Percentiles rank a stretch among this genome's conserved stretches.
These are phyloP conservation scores for Trachelus tabidus DNA, from an alignment of 2,888 invertebrate species.

Conservation along the genomic window DNA sequence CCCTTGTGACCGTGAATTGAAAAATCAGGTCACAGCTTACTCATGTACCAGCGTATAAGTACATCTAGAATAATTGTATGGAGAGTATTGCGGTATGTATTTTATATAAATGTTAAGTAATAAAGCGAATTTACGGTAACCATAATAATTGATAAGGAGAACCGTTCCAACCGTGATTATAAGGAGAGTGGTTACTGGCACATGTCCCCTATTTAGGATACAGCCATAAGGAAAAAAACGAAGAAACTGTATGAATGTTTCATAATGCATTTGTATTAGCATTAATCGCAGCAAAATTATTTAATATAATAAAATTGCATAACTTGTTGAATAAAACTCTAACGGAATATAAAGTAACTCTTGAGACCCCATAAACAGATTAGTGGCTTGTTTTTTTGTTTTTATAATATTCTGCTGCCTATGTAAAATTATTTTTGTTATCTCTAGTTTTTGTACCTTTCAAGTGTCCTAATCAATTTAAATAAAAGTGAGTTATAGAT, in stretches of 20 bases:
- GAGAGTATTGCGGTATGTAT: too few relatives aligned
- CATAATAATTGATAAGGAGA: too few relatives aligned
- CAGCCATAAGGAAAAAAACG: too few relatives aligned
- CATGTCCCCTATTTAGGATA: too few relatives aligned
- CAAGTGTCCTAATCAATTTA: background rate
- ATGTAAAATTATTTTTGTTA: background rate
- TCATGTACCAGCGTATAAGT: too few relatives aligned
- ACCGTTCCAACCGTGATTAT: too few relatives aligned
- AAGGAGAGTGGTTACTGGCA: too few relatives aligned
- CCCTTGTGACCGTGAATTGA: too few relatives aligned
- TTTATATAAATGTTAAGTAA: too few relatives aligned
- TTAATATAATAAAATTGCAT: background rate
- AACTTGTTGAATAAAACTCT: background rate
- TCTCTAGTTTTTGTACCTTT: background rate
- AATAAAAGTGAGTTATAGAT: background rate
- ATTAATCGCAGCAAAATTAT: background rate
- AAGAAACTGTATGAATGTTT: background rate
- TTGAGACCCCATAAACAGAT: background rate
- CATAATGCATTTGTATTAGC: background rate
- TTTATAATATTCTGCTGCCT: background rate
- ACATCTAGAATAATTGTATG: too few relatives aligned
- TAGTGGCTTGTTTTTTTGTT: background rate
- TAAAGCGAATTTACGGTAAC: too few relatives aligned
- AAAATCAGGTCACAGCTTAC: too few relatives aligned
- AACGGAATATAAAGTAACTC: background rate